phyloP scores from a whole-genome alignment of 2,113 vertebrate genomes.

The Atractosteus spatula region DNA sequence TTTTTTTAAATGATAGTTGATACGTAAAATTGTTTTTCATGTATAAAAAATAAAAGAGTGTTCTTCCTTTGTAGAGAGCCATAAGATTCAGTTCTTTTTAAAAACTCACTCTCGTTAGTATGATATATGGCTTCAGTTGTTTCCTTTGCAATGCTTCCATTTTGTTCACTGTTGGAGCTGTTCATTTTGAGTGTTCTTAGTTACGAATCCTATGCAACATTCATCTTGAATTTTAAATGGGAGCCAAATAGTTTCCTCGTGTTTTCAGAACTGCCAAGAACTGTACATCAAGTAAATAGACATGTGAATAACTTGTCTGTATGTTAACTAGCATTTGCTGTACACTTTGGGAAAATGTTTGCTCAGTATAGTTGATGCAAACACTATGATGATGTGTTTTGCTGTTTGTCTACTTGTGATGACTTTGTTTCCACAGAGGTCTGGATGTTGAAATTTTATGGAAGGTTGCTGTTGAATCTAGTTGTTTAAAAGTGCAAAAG shows the following conservation, averaged over 20 bases:
- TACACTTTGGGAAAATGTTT: constrained; percentile 54
- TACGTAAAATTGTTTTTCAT: too few relatives aligned
- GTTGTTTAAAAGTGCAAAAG: constrained; percentile 47
- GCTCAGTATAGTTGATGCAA: constrained; percentile 53
- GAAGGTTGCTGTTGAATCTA: constrained; percentile 68
- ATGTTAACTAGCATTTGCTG: constrained; percentile 51
- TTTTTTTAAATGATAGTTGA: too few relatives aligned
- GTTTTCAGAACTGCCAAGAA: constrained; percentile 59
- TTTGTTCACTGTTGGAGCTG: constrained; percentile 15
- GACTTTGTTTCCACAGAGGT: constrained; percentile 12
- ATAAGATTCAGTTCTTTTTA: constrained; percentile 26
- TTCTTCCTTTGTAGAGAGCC: constrained; percentile 21
- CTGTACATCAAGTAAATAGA: constrained; percentile 53
- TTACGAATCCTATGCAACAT: constrained; percentile 87
- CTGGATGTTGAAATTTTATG: constrained; percentile 51
- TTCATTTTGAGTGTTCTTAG: constrained; percentile 37
- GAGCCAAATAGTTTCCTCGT: constrained; percentile 58
- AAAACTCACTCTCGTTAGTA: constrained; percentile 12
- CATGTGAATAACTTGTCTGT: constrained; percentile 30
- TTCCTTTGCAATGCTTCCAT: constrained; percentile 6
- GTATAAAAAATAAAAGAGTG: neutral
- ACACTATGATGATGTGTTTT: constrained; percentile 35
- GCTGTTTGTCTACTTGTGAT: constrained; percentile 48
- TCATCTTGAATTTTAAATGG: constrained; percentile 63
- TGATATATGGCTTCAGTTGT: constrained; percentile 6